phyloP scores from a whole-genome alignment of 2,888 invertebrate species.

The Xylota sylvarum region DNA sequence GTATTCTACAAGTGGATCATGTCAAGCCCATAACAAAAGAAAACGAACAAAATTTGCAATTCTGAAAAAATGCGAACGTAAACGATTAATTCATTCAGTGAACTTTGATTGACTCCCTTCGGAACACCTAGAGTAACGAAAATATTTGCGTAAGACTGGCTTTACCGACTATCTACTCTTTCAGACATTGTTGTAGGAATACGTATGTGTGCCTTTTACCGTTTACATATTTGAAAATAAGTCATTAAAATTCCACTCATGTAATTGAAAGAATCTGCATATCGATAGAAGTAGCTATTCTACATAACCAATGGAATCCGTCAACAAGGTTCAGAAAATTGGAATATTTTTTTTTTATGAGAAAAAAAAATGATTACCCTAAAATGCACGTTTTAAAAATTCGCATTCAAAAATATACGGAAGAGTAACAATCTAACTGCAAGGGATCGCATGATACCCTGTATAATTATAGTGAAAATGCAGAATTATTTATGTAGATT shows the following conservation, averaged over 20 bases:
- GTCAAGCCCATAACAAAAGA: background rate
- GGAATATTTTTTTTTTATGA: no score
- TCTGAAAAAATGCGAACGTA: background rate
- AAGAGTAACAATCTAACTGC: no score
- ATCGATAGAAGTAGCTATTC: background rate
- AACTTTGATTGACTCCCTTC: constrained; percentile 37
- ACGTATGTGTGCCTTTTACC: no score
- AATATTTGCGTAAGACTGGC: background rate
- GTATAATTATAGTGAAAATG: no score
- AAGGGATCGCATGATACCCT: no score
- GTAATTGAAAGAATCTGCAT: background rate
- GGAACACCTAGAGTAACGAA: background rate
- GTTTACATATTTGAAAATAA: background rate
- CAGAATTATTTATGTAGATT: no score
- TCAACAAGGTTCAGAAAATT: no score
- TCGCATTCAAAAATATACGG: no score
- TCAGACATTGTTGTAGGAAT: background rate
- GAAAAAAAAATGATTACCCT: no score
- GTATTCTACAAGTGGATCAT: background rate
- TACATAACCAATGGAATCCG: background rate
- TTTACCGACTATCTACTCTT: background rate
- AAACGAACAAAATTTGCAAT: constrained; percentile 21
- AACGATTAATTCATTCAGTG: constrained; percentile 27
- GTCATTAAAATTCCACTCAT: background rate
- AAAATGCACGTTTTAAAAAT: no score